Percentiles rank a stretch among this genome's conserved stretches.
Evolutionary conservation across 1,140 invertebrate species (phyloP).

Genomic region (Drosophila sturtevanti): DNA sequence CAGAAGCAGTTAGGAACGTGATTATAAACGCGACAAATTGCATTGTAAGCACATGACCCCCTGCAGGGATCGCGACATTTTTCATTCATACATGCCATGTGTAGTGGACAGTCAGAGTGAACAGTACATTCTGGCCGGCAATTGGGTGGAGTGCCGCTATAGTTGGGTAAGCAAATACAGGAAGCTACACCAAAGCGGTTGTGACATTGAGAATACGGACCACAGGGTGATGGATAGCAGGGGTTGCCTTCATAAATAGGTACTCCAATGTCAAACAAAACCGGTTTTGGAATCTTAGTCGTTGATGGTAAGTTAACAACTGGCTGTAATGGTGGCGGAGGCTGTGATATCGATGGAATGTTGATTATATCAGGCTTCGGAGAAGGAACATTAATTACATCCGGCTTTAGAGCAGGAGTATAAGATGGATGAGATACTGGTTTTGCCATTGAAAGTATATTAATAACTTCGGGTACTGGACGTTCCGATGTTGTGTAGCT

Average conservation of each 20-base stretch:
- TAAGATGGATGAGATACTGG: conserved; percentile 10
- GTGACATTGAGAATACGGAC: conserved; percentile 86
- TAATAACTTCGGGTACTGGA: conserved; percentile 30
- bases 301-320: background rate
- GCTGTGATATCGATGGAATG: conserved; percentile 24
- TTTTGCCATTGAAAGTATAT: conserved; percentile 32
- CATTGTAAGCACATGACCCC: conserved; percentile 90
- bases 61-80: conserved; percentile 92
- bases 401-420: too few species aligned
- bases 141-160: conserved; percentile 88
- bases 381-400: conserved; percentile 2
- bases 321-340: conserved; percentile 4
- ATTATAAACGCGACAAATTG: conserved; percentile 89
- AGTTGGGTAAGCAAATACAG: conserved; percentile 86
- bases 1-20: conserved; percentile 90
- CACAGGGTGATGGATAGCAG: conserved; percentile 90
- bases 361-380: conserved; percentile 38
- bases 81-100: conserved; percentile 90
- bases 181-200: conserved; percentile 85
- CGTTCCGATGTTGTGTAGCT: conserved; percentile 5
- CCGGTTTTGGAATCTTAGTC: conserved; percentile 84
- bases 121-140: conserved; percentile 87
- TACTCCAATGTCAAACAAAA: conserved; percentile 86
- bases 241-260: conserved; percentile 82
- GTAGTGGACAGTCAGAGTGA: conserved; percentile 88